These are phyloP conservation scores for Cerceris ruficornis DNA, from an alignment of 2,888 invertebrate genomes.

Conservation along the genomic window DNA sequence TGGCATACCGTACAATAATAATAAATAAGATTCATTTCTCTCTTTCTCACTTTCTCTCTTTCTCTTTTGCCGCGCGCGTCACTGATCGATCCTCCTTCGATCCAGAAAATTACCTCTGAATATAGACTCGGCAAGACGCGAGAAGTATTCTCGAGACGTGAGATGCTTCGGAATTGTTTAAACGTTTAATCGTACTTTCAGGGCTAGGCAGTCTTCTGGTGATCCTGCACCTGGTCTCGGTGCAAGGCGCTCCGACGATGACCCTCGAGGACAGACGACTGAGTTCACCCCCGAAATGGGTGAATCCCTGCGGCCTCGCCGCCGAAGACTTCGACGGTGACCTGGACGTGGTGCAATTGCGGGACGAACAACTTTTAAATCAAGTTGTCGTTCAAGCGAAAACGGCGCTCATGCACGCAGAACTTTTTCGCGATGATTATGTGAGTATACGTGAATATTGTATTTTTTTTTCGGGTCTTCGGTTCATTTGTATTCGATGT, in stretches of 20 bases:
- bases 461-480: background rate
- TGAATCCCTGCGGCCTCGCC: slow-evolving; percentile 83
- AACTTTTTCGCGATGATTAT: slow-evolving; percentile 81
- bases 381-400: slow-evolving; percentile 81
- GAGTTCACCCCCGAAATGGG: slow-evolving; percentile 82
- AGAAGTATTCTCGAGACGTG: too few species aligned
- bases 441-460: slow-evolving; percentile 80
- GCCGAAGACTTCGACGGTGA: slow-evolving; percentile 75
- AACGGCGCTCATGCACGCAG: slow-evolving; percentile 81
- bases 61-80: too few species aligned
- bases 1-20: background rate
- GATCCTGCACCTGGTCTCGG: slow-evolving; percentile 73
- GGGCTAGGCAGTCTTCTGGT: slow-evolving; percentile 78
- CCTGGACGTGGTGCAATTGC: slow-evolving; percentile 74
- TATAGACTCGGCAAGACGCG: too few species aligned
- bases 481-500: background rate
- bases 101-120: too few species aligned
- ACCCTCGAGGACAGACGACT: slow-evolving; percentile 72
- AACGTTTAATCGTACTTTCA: slow-evolving; percentile 53
- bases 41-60: too few species aligned
- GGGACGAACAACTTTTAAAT: slow-evolving; percentile 79
- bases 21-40: background rate
- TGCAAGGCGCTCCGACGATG: slow-evolving; percentile 77
- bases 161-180: too few species aligned
- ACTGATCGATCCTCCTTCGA: too few species aligned